These are phyloP conservation scores for Epinotia brunnichana DNA, from an alignment of 2,888 invertebrate species.

Conservation along the genomic window DNA sequence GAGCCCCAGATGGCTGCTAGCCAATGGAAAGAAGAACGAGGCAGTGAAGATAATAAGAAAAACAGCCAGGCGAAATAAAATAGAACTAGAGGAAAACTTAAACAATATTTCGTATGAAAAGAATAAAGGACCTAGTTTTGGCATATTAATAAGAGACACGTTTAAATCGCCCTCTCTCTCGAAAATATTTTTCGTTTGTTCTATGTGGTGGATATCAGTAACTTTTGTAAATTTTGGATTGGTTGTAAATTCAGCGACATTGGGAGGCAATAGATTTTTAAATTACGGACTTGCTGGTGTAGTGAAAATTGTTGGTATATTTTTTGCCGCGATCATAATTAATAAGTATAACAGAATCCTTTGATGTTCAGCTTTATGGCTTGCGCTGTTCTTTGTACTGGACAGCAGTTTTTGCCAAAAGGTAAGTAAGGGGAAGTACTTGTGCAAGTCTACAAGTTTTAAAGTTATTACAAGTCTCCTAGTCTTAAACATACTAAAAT, in stretches of 20 bases:
- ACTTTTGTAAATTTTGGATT: conserved; percentile 91
- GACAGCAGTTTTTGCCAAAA: conserved; percentile 83
- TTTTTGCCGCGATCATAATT: conserved; percentile 81
- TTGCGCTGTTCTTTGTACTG: conserved; percentile 83
- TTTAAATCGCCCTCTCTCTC: conserved; percentile 64
- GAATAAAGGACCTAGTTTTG: conserved; percentile 55
- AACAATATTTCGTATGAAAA: conserved; percentile 58
- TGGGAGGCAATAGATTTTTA: conserved; percentile 89
- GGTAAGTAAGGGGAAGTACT: conserved; percentile 67
- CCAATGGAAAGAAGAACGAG: conserved; percentile 86
- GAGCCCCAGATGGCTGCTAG: conserved; percentile 91
- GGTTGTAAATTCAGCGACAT: conserved; percentile 88
- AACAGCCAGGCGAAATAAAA: conserved; percentile 80
- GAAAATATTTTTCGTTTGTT: conserved; percentile 67
- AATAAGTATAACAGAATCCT: conserved; percentile 81
- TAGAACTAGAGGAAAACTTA: conserved; percentile 60
- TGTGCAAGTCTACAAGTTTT: too few relatives aligned
- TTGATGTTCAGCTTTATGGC: conserved; percentile 81
- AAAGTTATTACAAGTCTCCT: too few relatives aligned
- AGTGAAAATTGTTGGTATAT: conserved; percentile 84
- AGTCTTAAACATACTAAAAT: too few relatives aligned
- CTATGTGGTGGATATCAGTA: conserved; percentile 84
- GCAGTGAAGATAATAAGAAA: conserved; percentile 85
- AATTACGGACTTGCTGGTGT: conserved; percentile 87
- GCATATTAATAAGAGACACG: conserved; percentile 61